Percentiles rank a stretch among this genome's conserved stretches.
These are phyloP conservation scores for Halocynthia roretzi DNA, from an alignment of 23 tunicate species.

Conservation along the genomic window DNA sequence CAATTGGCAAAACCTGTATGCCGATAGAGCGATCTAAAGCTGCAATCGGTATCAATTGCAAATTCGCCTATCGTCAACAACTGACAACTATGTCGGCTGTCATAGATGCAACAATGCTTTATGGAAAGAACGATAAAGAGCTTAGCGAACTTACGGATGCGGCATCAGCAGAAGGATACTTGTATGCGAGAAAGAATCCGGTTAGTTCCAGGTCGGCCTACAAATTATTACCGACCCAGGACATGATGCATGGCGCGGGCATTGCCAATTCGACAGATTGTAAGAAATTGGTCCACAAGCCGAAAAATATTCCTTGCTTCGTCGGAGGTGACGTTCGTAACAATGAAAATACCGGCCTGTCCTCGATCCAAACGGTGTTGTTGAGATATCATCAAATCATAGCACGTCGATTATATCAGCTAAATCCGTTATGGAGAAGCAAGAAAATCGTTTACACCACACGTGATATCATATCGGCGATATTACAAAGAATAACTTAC, in stretches of 20 bases:
- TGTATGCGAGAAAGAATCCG: neutral
- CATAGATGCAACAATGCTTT: constrained; percentile 68
- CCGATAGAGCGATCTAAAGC: constrained; percentile 41
- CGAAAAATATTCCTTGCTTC: constrained; percentile 43
- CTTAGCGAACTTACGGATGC: constrained; percentile 39
- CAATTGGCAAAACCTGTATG: constrained; percentile 54
- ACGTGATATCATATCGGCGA: constrained; percentile 43
- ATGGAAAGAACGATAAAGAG: constrained; percentile 52
- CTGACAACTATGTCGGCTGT: constrained; percentile 43
- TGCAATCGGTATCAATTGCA: constrained; percentile 25
- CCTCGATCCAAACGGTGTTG: constrained; percentile 65
- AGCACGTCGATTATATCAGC: constrained; percentile 23
- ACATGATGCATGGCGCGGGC: constrained; percentile 14
- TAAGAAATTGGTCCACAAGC: constrained; percentile 40
- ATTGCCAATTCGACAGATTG: constrained; percentile 46
- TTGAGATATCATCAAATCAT: constrained; percentile 64
- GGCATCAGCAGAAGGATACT: constrained; percentile 17
- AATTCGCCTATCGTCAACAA: constrained; percentile 43
- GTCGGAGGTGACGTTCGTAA: constrained; percentile 77
- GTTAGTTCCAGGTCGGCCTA: neutral
- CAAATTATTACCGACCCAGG: constrained; percentile 25
- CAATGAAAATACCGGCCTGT: constrained; percentile 74
- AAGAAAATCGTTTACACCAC: constrained; percentile 45
- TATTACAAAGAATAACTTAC: constrained; percentile 63
- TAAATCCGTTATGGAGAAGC: constrained; percentile 61